phyloP scores from a whole-genome alignment of 2,888 invertebrate genomes.

The Zygaena filipendulae region DNA sequence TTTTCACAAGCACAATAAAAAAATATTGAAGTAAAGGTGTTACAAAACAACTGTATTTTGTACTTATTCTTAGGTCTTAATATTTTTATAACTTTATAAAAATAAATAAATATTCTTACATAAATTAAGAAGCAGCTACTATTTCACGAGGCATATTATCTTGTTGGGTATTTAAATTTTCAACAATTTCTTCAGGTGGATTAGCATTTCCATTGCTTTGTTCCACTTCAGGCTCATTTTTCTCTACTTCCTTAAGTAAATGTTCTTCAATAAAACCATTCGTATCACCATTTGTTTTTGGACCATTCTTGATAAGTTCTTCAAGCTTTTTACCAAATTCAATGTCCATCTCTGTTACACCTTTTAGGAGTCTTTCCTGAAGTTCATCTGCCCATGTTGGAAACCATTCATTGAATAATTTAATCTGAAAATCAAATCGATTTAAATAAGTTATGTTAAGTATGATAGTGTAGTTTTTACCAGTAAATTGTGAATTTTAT shows the following conservation, averaged over 20 bases:
- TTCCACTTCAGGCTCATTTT: conserved; percentile 19
- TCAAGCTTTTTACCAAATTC: conserved; percentile 78
- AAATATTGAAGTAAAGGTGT: no score
- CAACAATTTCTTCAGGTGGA: conserved; percentile 17
- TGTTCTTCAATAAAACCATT: conserved; percentile 33
- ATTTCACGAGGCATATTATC: conserved; percentile 49
- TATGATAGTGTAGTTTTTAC: no score
- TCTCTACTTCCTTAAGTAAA: no score
- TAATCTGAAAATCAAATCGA: conserved; percentile 64
- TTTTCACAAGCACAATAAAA: no score
- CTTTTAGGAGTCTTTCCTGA: conserved; percentile 74
- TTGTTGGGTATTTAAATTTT: conserved; percentile 22
- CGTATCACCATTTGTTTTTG: conserved; percentile 47
- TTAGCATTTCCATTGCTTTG: conserved; percentile 17
- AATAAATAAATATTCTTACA: no score
- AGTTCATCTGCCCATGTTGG: conserved; percentile 81
- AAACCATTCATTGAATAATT: conserved; percentile 87
- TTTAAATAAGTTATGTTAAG: conserved; percentile 5
- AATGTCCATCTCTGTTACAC: conserved; percentile 77
- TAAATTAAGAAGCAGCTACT: conserved; percentile 51
- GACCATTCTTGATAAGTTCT: conserved; percentile 44
- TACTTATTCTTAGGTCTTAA: no score
- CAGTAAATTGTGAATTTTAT: no score
- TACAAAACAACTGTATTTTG: no score
- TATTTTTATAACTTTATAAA: no score